A percentile compares a stretch with the other conserved stretches of the same genome.
Conservation (phyloP, 2,888 invertebrate genomes). For the Trilocha varians region DNA sequence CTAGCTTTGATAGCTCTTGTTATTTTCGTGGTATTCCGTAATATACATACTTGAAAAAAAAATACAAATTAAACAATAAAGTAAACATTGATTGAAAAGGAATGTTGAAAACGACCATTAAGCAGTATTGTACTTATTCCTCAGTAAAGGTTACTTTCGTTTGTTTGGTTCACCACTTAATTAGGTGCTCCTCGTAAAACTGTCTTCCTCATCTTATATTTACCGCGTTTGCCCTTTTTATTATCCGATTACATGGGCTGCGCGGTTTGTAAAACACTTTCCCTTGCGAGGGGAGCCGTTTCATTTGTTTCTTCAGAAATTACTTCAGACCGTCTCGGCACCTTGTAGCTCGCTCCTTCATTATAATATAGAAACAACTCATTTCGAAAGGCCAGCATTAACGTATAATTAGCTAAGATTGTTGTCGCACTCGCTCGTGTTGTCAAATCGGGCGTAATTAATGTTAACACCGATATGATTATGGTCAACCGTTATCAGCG, state of each 20-base stretch:
- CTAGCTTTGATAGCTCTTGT: constrained; percentile 31
- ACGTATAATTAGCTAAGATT: constrained; percentile 55
- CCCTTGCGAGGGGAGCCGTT: constrained; percentile 66
- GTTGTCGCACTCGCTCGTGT: constrained; percentile 40
- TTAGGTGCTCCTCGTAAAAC: constrained; percentile 73
- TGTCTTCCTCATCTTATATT: constrained; percentile 75
- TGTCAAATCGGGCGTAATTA: constrained; percentile 58
- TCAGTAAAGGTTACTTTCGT: constrained; percentile 60
- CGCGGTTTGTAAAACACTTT: constrained; percentile 66
- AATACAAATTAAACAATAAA: background rate
- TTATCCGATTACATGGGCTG: constrained; percentile 73
- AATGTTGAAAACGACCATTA: background rate
- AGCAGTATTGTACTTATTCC: constrained; percentile 29
- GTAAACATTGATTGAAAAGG: background rate
- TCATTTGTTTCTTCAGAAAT: constrained; percentile 72
- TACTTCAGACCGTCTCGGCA: constrained; percentile 53
- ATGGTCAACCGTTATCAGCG: constrained; percentile 56
- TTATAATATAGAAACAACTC: constrained; percentile 24
- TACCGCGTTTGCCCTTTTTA: constrained; percentile 74
- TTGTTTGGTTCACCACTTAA: constrained; percentile 71
- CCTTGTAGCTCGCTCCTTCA: constrained; percentile 26
- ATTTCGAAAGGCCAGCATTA: constrained; percentile 32
- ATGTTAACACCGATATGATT: constrained; percentile 63
- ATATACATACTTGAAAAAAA: constrained; percentile 3
- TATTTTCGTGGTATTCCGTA: constrained; percentile 10